Conservation (phyloP, 2,888 invertebrate species). For the Microchrysa polita region DNA sequence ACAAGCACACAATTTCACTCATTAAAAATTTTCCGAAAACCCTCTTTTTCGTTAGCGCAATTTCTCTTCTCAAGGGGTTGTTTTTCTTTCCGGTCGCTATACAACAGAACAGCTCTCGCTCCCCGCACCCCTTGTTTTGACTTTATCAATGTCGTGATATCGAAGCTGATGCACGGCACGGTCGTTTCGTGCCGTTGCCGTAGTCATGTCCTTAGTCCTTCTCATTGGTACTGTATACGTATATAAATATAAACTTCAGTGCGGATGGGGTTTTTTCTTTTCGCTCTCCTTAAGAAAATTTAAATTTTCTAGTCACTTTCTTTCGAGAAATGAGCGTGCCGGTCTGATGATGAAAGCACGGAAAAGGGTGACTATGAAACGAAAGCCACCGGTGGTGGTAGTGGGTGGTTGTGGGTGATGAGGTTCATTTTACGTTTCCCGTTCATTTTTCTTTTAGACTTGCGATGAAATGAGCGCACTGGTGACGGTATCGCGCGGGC, state of each 20-base stretch:
- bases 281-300: slow-evolving; percentile 44
- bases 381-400: slow-evolving; percentile 1
- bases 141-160: neutral
- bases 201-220: slow-evolving; percentile 13
- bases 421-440: slow-evolving; percentile 36
- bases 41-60: slow-evolving; percentile 42
- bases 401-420: slow-evolving; percentile 23
- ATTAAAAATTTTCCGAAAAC: slow-evolving; percentile 42
- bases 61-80: slow-evolving; percentile 45
- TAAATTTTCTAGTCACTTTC: slow-evolving; percentile 43
- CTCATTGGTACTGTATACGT: too few relatives aligned
- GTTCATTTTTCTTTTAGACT: slow-evolving; percentile 42
- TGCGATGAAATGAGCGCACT: slow-evolving; percentile 43
- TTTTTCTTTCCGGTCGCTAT: slow-evolving; percentile 35
- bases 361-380: slow-evolving; percentile 19
- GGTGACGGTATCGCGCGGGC: slow-evolving; percentile 32
- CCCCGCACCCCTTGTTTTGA: neutral
- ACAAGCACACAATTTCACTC: slow-evolving; percentile 37
- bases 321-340: slow-evolving; percentile 11
- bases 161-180: neutral
- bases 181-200: neutral
- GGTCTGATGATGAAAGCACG: neutral
- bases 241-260: neutral
- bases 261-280: slow-evolving; percentile 37
- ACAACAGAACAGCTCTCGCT: neutral